Base-by-base conservation (phyloP, 2,888 invertebrate species). In the Lysandra bellargus region DNA sequence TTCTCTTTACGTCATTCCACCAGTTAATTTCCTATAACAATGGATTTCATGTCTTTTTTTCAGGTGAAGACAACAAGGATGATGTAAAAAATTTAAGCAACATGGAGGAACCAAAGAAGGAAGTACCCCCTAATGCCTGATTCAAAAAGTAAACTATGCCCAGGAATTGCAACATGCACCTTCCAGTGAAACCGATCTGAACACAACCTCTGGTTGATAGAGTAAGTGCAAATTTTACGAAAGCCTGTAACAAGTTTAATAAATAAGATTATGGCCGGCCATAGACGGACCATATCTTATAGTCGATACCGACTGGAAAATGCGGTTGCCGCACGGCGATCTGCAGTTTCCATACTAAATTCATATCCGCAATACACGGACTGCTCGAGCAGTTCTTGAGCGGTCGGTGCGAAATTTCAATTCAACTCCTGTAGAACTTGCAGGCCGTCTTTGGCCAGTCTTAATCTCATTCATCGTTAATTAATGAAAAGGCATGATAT, bases 71-170 rank as follows among this genome's bases (percentile, higher is more conserved):
- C 85, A 92, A 95, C 80, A 95, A 97, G 87, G 96, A 96, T 80
- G 96, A 96, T 77, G 88, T 94, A 78, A 95, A 96, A 83, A 95
- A 95, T 80, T 83, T 91, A 85, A 88, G 88, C 84, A 95, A 92
- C 85, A 92, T 93, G 84, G 97, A 97, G 83, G 96, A 97, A 86
- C 91, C 95, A 85, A 97, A 97, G 92, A 96, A 96, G 88, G 96
- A 96, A 73, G 89, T 95, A 79, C 92, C 95, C 78, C 92, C 96
- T 83, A 96, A 96, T 92, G 96, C 96, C 91, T 97, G 96, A 97
- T 93, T 86, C 85, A 85, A 57, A 80, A 80, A 80, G 44, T 82
- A 78, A 79, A 30, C 40, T 60, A n/a, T 57, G 73, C 12, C 33
- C n/a, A 57, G 61, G 60, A 60, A 60, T 49, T 44, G 40, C 14